Base-by-base conservation (phyloP, 2,113 vertebrate genomes). In the Campylorhamphus procurvoides region DNA sequence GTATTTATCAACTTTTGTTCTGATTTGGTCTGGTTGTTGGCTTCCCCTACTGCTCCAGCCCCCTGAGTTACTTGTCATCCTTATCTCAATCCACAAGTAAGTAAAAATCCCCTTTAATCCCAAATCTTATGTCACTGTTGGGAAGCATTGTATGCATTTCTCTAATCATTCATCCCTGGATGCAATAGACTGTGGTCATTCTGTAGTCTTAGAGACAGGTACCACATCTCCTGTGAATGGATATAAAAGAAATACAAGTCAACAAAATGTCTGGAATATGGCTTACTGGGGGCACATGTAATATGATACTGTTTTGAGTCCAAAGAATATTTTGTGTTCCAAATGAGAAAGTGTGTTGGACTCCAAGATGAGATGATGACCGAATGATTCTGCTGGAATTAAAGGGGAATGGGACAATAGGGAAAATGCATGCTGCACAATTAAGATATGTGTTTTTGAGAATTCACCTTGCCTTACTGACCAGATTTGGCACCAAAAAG, bases 261-360 rank as follows among this genome's bases (percentile, higher is more conserved):
- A 87, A 77, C 8, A 89, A 31, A 76, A 81, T 20, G 14, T 9
- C 71, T 40, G 28, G 64, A 87, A 56, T 55, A 60, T 7, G 12
- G 14, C 11, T 12, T 52, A 4, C 3, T 72, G 6, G 5, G 7
- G 1, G 1, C 4, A 59, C 8, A 68, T 42, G 18, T 3, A 46
- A 6, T 37, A 53, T 27, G 12, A 44, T 40, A 17, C 25, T 10
- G 4, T 39, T 64, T 66, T 5, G 53, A 39, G 24, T 55, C 24
- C 28, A 47, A 55, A 78, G 23, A 40, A 7, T 39, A 35, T 19
- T 72, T 79, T 47, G 22, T 59, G 14, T 9, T 64, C 7, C 60
- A 62, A 75, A 60, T 47, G 16, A 11, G 19, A 33, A 95, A 90
- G 10, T 63, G 11, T 29, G 14, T 55, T 63, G 14, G 33, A 79